Base-by-base conservation (phyloP, 2,113 vertebrate species). In the Rhinolophus ferrumequinum region DNA sequence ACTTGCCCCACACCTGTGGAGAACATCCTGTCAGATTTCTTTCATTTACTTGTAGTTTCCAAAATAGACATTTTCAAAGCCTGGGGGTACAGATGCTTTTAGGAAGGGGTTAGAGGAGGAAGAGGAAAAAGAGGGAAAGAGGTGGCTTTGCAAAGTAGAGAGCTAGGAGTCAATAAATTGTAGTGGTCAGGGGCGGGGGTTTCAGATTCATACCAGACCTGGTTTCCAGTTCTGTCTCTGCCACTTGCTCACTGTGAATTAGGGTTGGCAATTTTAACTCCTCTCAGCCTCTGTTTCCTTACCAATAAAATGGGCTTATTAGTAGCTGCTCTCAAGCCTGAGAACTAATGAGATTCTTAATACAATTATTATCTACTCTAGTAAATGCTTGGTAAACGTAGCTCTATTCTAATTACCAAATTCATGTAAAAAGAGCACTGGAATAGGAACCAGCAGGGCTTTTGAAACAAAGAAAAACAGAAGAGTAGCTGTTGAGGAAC, bases 31-130 rank as follows among this genome's bases (percentile, higher is more conserved):
- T 10, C 28, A 90, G 69, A 30, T 81, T 90, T 64, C 79, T 88
- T 81, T 92, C 35, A 60, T 95, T 91, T 93, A 12, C 79, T 90
- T 56, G 47, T 50, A 21, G 41, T 95, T 96, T 97, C 83, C 80
- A 91, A 92, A 88, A 73, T 9, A 93, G 82, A 64, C 16, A 21
- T 54, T 80, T 95, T 85, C 60, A 89, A 83, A 67, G 44, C 35
- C 56, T 80, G 4, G 22, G 70, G 28, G 26, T 60, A 50, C 83
- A 94, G 52, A 72, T 44, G 9, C 22, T 47, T 80, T 76, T 60
- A 79, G 50, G 50, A 76, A 80, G 60, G 67, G 12, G 16, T 52
- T 8, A 22, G 56, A 15, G 52, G 2, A 52, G 15, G 22, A 5
- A 22, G 64, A 13, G 24, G 4, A 13, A 10, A 22, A 67, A 13